phyloP scores from a whole-genome alignment of 1,140 invertebrate genomes.

The Lasioglossum albipes region DNA sequence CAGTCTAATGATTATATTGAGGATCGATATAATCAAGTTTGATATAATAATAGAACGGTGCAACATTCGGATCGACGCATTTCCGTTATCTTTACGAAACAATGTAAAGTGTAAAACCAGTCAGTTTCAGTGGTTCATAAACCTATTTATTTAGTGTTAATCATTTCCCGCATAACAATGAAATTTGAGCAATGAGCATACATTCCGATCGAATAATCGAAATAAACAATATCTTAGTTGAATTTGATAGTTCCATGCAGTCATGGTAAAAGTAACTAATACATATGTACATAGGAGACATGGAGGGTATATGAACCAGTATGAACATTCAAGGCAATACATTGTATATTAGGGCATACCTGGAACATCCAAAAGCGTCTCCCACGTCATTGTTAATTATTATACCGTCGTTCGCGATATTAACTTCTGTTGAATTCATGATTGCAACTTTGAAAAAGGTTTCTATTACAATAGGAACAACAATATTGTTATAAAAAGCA shows the following conservation, averaged over 20 bases:
- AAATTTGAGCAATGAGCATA: background rate
- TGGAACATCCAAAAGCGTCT: conserved; percentile 73
- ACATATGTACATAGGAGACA: too few species aligned
- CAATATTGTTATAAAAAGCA: background rate
- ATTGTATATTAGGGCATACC: conserved; percentile 52
- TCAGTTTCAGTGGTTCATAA: too few species aligned
- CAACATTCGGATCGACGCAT: too few species aligned
- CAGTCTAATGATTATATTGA: too few species aligned
- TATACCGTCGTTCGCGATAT: conserved; percentile 8
- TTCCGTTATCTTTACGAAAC: too few species aligned
- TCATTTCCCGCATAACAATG: background rate
- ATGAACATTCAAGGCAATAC: conserved; percentile 13
- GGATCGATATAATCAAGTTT: background rate
- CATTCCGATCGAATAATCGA: background rate
- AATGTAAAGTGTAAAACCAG: too few species aligned
- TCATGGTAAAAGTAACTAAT: background rate
- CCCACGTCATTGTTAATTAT: conserved; percentile 58
- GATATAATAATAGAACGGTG: background rate
- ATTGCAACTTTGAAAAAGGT: background rate
- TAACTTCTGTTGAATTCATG: conserved; percentile 35
- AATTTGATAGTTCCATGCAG: conserved; percentile 14
- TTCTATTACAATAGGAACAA: background rate
- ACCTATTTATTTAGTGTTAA: too few species aligned
- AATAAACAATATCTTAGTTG: conserved; percentile 22
- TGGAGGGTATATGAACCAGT: background rate